Evolutionary conservation across 2,888 invertebrate genomes (phyloP), one percentile per base, ranked within the genome.

Genomic region (Mantis religiosa): DNA sequence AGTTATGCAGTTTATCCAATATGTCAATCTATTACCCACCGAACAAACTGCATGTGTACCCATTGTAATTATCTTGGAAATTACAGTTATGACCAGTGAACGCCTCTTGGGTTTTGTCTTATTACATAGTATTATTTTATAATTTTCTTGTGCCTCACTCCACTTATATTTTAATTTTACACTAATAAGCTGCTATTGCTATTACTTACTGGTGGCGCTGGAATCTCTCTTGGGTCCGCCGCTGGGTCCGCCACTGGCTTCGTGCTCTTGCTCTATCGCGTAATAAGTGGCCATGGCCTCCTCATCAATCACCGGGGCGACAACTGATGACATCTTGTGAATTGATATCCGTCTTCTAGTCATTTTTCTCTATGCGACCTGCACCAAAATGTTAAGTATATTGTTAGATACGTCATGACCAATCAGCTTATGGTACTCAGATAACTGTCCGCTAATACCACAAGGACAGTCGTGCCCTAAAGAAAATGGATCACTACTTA

Each of bases 251-350:
- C 7, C 34, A 28, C 30, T 30, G 84, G 2, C 8, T 0, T 87
- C 88, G n/a, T 30, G 28, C 25, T 87, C 30, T 4, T 34, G 34
- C 83, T 89, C 89, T 86, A 86, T 89, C 87, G 87, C 83, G 86
- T 87, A 89, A 25, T 86, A 71, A 28, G 85, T 89, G 83, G 89
- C 89, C 71, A 89, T 86, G 28, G 86, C 82, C 54, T 89, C 89
- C 81, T 89, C 86, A 14, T 85, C 71, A 15, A 54, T 83, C 20
- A 83, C 34, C 83, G 86, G 28, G 27, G 41, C 86, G 7, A 83
- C 25, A 28, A 82, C 87, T 1, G 30, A 85, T 27, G 85, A n/a
- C 87, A 82, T 87, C 27, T 87, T 87, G 82, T 87, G 82, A 34
- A 3, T 41, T 9, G 87, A 87, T 28, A 82, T 30, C 20, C 87